phyloP scores from a whole-genome alignment of 2,888 invertebrate genomes.

The Penaeus monodon region DNA sequence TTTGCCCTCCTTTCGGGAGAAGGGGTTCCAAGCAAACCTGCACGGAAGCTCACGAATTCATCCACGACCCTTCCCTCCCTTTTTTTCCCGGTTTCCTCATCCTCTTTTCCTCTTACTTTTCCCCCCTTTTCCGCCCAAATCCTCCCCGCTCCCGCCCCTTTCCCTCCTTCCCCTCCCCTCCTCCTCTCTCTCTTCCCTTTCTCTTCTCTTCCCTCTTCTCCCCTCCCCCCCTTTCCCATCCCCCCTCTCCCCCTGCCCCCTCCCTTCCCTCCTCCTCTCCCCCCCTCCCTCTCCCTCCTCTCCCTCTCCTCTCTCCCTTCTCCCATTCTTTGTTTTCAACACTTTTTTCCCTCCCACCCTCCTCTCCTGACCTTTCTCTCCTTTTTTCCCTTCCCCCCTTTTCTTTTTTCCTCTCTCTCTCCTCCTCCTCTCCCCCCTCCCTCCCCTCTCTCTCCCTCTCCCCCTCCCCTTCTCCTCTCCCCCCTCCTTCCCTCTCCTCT shows the following conservation, averaged over 20 bases:
- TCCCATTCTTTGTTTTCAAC: too few species aligned
- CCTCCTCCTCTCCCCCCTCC: too few species aligned
- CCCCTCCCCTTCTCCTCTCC: neutral
- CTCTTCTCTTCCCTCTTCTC: neutral
- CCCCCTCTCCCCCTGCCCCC: neutral
- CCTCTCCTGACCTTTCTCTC: neutral
- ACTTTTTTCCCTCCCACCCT: neutral
- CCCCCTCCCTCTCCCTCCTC: neutral
- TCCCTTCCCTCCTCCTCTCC: neutral
- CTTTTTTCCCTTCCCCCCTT: neutral
- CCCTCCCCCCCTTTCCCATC: neutral
- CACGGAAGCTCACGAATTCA: too few species aligned
- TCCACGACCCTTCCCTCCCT: too few species aligned
- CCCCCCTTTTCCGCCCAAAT: too few species aligned
- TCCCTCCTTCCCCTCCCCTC: conserved; percentile 11
- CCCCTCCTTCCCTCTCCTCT: neutral
- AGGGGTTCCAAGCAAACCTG: too few species aligned
- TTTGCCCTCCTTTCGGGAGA: too few species aligned
- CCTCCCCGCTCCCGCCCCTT: neutral
- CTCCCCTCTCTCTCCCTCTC: neutral
- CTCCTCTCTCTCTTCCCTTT: neutral
- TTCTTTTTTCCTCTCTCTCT: too few species aligned
- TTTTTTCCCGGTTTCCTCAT: too few species aligned
- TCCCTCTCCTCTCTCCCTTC: neutral
- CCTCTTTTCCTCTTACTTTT: too few species aligned